Conservation (phyloP, 2,797 vertebrate species). For the Microchirus variegatus region DNA sequence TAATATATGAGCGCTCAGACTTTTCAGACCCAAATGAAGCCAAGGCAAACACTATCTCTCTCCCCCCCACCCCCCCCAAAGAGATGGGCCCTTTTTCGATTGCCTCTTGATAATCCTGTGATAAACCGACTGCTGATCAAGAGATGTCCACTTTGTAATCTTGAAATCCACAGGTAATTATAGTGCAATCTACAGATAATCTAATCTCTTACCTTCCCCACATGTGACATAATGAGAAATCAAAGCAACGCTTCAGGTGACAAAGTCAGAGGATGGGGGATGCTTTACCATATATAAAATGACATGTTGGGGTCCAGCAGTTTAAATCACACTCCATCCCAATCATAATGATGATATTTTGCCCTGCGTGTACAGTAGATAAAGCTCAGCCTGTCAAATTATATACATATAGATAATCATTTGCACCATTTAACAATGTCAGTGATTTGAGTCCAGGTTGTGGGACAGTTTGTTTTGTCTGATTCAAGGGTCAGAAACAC, state of each 20-base stretch:
- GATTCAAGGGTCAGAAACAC: too few relatives aligned
- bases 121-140: slow-evolving; percentile 68
- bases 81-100: slow-evolving; percentile 57
- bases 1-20: not conserved
- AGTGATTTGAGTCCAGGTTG: too few relatives aligned
- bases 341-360: not conserved
- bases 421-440: too few relatives aligned
- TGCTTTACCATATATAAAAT: not conserved
- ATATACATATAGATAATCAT: too few relatives aligned
- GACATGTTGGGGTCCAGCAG: not conserved
- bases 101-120: slow-evolving; percentile 67
- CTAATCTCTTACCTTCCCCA: slow-evolving; percentile 64
- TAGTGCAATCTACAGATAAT: slow-evolving; percentile 68
- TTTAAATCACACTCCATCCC: not conserved
- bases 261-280: slow-evolving; percentile 20
- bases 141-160: slow-evolving; percentile 69
- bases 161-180: slow-evolving; percentile 76
- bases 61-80: slow-evolving; percentile 30
- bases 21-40: not conserved
- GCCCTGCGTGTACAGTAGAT: not conserved
- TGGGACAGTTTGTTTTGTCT: too few relatives aligned
- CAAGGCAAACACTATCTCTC: slow-evolving; percentile 30
- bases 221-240: slow-evolving; percentile 32
- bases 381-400: too few relatives aligned
- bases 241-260: slow-evolving; percentile 60